A percentile compares a stretch with the other conserved stretches of the same genome.
Evolutionary conservation across 2,888 invertebrate species (phyloP).

Genomic region (Cheilosia variabilis): DNA sequence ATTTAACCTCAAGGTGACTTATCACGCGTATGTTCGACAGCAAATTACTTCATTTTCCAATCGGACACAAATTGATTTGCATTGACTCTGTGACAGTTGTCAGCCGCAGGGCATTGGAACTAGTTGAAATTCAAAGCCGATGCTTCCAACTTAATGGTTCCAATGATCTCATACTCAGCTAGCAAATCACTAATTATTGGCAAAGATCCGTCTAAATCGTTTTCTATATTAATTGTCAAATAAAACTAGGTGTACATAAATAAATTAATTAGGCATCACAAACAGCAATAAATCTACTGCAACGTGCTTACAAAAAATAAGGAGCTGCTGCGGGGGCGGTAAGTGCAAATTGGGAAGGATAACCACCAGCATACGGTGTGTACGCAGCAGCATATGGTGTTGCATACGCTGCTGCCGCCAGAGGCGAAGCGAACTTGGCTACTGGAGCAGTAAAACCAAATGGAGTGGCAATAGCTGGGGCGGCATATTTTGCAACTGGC

Average conservation of each 20-base stretch:
- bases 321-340: slow-evolving; percentile 76
- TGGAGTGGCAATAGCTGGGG: slow-evolving; percentile 76
- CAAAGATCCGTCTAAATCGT: too few relatives aligned
- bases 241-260: neutral
- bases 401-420: slow-evolving; percentile 67
- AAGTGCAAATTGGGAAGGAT: slow-evolving; percentile 70
- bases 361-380: slow-evolving; percentile 45
- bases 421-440: slow-evolving; percentile 47
- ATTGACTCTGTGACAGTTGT: neutral
- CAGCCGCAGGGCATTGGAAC: neutral
- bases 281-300: neutral
- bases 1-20: neutral
- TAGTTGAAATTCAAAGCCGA: too few relatives aligned
- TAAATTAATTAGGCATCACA: slow-evolving; percentile 11
- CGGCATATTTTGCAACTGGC: slow-evolving; percentile 68
- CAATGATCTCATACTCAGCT: too few relatives aligned
- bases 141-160: too few relatives aligned
- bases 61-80: neutral
- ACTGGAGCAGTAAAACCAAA: slow-evolving; percentile 35
- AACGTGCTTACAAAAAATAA: slow-evolving; percentile 54
- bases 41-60: neutral
- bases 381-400: slow-evolving; percentile 76
- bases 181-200: too few relatives aligned
- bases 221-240: too few relatives aligned
- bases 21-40: neutral